Base-by-base conservation (phyloP, 2,113 vertebrate species). In the Syngnathus scovelli region DNA sequence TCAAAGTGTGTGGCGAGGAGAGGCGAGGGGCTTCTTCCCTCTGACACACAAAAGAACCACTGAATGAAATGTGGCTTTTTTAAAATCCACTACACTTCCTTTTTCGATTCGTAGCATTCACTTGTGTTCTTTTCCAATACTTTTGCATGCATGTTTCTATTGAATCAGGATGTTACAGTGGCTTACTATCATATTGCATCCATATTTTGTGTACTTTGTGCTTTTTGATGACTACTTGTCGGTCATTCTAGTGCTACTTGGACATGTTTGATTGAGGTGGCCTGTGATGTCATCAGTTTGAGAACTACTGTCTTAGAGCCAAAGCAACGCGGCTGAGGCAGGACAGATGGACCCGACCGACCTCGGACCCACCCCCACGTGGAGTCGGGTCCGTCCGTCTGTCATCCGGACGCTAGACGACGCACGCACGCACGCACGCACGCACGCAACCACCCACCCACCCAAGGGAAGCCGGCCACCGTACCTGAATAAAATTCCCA, bases 401-500 rank as follows among this genome's bases (percentile, higher is more conserved):
- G 71, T 61, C 55, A 36, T 58, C 55, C 55, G 27, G 55, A 58
- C 55, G 55, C 27, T 15, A 19, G 61, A 62, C 61, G 44, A 62
- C 39, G 27, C 27, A 33, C 2, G 27, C 27, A 33, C 2, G 27
- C 27, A 33, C 27, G 1, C 27, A 27, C 27, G 8, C 78, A 83
- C 84, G 23, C 23, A 23, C 23, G 23, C 23, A n/a, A n/a, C n/a
- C 27, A 27, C 23, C 23, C 23, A 27, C 27, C 7, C 78, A 83
- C 84, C 88, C 79, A 83, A 83, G 71, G 80, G 79, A 84, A 90
- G 83, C 81, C 70, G 89, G 82, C 74, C 78, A 91, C 89, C 86
- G 86, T 90, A 91, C 91, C 91, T 91, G 90, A 90, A 82, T 90
- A 91, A 91, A 91, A 92, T 80, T 92, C 91, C 91, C 91, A 92